phyloP scores from a whole-genome alignment of 2,888 invertebrate species.

The Perithous albicinctus region DNA sequence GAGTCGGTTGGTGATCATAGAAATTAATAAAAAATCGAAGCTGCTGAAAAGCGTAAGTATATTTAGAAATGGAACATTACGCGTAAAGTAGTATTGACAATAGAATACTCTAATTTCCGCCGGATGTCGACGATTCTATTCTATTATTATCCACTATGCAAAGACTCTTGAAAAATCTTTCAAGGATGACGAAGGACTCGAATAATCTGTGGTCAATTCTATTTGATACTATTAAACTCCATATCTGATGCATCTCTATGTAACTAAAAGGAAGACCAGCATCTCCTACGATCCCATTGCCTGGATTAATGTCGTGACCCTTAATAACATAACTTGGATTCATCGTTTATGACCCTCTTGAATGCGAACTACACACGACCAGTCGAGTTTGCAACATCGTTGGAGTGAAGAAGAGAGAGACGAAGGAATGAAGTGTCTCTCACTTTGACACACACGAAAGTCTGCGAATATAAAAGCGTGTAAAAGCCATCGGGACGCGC shows the following conservation, averaged over 20 bases:
- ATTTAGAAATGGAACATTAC: not conserved
- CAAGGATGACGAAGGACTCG: conserved; percentile 14
- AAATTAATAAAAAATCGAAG: not conserved
- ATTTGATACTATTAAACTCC: conserved; percentile 37
- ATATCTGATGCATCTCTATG: not conserved
- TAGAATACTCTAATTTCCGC: conserved; percentile 58
- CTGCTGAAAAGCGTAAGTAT: not conserved
- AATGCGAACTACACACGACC: conserved; percentile 37
- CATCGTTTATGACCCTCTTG: conserved; percentile 55
- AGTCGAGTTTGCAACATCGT: conserved; percentile 33
- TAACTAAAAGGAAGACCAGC: conserved; percentile 54
- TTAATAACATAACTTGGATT: conserved; percentile 54
- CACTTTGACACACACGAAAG: conserved; percentile 50
- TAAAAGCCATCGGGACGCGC: conserved; percentile 32
- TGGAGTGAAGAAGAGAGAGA: conserved; percentile 31
- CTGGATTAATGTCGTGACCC: conserved; percentile 63
- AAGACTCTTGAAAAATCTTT: conserved; percentile 33
- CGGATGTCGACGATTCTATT: conserved; percentile 63
- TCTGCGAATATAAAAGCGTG: conserved; percentile 53
- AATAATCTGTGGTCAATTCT: conserved; percentile 39
- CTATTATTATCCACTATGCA: conserved; percentile 19
- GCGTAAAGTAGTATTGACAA: conserved; percentile 5
- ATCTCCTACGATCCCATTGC: conserved; percentile 55
- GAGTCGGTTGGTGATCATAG: no score
- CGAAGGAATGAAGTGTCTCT: not conserved